Evolutionary conservation across 2,797 vertebrate species (phyloP).

Genomic region (Synaphobranchus kaupii): DNA sequence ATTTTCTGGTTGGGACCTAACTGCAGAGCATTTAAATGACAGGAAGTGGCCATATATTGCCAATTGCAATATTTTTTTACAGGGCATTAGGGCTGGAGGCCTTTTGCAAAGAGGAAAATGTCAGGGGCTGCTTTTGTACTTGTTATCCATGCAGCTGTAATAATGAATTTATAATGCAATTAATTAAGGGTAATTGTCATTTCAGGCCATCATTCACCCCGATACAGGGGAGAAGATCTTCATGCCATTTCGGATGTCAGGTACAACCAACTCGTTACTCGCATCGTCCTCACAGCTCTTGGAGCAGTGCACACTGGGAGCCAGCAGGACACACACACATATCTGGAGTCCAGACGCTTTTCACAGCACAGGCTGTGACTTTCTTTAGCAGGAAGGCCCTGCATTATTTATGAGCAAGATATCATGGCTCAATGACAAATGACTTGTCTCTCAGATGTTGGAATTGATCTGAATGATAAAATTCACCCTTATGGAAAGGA

Average conservation of each 20-base stretch:
- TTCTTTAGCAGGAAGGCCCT: not conserved
- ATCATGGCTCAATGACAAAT: not conserved
- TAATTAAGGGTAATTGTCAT: constrained; percentile 40
- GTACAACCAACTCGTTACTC: constrained; percentile 63
- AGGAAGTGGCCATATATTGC: not conserved
- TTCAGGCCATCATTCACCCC: constrained; percentile 91
- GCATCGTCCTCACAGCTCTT: not conserved
- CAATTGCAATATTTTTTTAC: not conserved
- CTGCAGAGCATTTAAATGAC: not conserved
- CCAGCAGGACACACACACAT: not conserved
- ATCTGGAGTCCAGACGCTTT: not conserved
- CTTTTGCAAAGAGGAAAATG: not conserved
- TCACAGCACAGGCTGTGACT: not conserved
- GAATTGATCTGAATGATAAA: not conserved
- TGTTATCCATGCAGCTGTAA: not conserved
- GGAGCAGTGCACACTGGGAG: not conserved
- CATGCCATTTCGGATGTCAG: constrained; percentile 98
- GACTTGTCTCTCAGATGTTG: not conserved
- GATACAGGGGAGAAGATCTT: constrained; percentile 93
- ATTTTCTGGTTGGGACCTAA: not conserved
- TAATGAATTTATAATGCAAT: not conserved
- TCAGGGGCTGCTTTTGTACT: not conserved
- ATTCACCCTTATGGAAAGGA: not conserved
- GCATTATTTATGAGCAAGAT: constrained; percentile 8
- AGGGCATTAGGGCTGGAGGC: not conserved